phyloP scores from a whole-genome alignment of 2,113 vertebrate genomes.

The Haplochromis vanheusdeni region DNA sequence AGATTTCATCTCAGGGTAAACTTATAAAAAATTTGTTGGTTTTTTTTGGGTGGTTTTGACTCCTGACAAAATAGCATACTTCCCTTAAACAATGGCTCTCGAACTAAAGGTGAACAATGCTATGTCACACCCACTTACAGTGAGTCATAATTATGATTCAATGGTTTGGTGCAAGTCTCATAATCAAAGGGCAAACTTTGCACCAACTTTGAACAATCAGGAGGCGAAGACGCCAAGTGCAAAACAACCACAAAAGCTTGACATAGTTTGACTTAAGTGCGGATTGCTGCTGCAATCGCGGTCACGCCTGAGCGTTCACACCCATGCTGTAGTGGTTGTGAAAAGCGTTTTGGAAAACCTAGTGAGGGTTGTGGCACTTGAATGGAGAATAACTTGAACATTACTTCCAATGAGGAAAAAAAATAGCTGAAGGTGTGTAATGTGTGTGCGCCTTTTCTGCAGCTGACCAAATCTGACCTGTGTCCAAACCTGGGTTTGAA shows the following conservation, averaged over 20 bases:
- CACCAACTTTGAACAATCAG: neutral
- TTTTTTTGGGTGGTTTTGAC: neutral
- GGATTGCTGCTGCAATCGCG: neutral
- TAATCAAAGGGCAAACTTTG: neutral
- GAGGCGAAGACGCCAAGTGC: neutral
- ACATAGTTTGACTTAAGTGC: neutral
- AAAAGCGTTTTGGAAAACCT: neutral
- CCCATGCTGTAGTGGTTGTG: neutral
- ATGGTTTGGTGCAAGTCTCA: neutral
- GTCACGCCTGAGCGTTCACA: neutral
- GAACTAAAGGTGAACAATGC: neutral
- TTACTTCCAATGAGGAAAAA: neutral
- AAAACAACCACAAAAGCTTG: neutral
- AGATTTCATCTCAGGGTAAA: constrained; percentile 23
- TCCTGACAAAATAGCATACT: neutral
- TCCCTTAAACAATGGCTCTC: neutral
- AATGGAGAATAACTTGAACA: neutral
- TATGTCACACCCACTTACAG: neutral
- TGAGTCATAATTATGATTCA: neutral
- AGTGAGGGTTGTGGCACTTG: neutral
- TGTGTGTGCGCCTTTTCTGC: neutral
- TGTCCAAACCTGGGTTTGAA: neutral
- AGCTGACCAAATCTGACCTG: neutral
- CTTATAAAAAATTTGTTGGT: neutral
- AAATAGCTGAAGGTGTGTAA: neutral